A percentile compares a stretch with the other conserved stretches of the same genome.
Conservation (phyloP, 1,140 invertebrate species). For the Drosophila funebris region DNA sequence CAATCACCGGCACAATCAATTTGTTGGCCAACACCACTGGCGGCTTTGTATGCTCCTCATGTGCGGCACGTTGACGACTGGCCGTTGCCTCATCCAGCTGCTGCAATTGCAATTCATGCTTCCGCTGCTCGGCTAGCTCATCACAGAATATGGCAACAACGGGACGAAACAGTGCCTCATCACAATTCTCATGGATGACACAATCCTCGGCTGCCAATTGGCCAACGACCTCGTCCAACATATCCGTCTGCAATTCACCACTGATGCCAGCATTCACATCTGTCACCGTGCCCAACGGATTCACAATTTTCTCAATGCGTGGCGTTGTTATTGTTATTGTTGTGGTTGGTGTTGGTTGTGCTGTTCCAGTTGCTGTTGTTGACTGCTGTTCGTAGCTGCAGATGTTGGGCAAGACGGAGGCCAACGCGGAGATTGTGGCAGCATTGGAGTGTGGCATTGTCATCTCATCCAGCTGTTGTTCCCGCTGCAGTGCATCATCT, state of each 20-base stretch:
- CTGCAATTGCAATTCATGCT: conserved; percentile 36
- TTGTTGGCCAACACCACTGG: conserved; percentile 73
- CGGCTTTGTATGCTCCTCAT: conserved; percentile 43
- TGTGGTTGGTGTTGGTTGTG: too few species aligned
- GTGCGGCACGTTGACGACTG: not conserved
- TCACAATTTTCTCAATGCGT: conserved; percentile 86
- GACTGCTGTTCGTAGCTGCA: conserved; percentile 54
- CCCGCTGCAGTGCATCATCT: conserved; percentile 3
- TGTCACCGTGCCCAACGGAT: conserved; percentile 88
- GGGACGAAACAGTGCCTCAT: conserved; percentile 87
- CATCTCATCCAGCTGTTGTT: conserved; percentile 8
- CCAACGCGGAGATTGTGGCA: conserved; percentile 34
- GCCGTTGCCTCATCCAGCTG: conserved; percentile 26
- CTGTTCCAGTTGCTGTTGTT: not conserved
- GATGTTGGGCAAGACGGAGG: conserved; percentile 71
- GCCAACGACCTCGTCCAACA: conserved; percentile 82
- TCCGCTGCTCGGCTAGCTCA: conserved; percentile 49
- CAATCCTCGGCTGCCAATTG: conserved; percentile 82
- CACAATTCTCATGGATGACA: conserved; percentile 86
- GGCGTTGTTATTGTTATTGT: too few species aligned
- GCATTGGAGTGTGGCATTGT: not conserved
- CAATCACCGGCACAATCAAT: conserved; percentile 81
- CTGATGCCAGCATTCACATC: conserved; percentile 83
- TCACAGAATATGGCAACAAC: conserved; percentile 84
- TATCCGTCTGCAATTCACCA: conserved; percentile 85